Percentiles rank a stretch among this genome's conserved stretches.
These are phyloP conservation scores for Polydrusus pterygomalis DNA, from an alignment of 2,888 invertebrate genomes.

Conservation along the genomic window DNA sequence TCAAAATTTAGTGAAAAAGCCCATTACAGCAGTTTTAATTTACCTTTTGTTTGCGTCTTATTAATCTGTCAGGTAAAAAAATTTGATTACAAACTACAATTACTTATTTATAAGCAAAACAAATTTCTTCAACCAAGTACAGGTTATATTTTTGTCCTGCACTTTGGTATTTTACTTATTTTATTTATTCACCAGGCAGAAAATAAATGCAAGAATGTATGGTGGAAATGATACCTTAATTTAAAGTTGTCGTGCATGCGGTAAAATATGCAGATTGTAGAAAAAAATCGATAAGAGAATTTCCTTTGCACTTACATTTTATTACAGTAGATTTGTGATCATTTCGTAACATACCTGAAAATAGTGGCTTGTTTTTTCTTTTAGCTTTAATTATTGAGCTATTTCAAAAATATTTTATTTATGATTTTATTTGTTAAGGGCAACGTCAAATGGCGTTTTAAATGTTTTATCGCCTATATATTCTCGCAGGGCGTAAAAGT, in stretches of 20 bases:
- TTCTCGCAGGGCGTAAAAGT: no score
- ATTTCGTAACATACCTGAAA: constrained; percentile 16
- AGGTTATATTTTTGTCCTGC: not conserved
- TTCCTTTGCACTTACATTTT: constrained; percentile 29
- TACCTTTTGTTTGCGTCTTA: not conserved
- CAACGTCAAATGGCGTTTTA: no score
- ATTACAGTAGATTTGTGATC: constrained; percentile 18
- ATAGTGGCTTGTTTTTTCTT: not conserved
- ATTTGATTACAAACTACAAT: no score
- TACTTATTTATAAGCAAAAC: not conserved
- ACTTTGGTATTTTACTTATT: not conserved
- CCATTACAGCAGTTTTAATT: not conserved
- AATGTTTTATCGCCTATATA: no score
- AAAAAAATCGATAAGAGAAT: constrained; percentile 27
- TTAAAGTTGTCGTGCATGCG: constrained; percentile 18
- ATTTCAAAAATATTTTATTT: not conserved
- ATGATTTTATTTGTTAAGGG: no score
- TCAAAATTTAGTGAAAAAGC: no score
- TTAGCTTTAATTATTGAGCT: not conserved
- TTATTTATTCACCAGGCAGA: not conserved
- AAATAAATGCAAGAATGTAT: constrained; percentile 25
- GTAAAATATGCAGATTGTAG: constrained; percentile 27
- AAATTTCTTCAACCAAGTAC: not conserved
- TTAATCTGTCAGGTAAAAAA: no score
- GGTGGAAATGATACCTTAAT: constrained; percentile 17